Evolutionary conservation across 2,797 vertebrate species (phyloP).

Genomic region (Sternarchorhynchus goeldii): DNA sequence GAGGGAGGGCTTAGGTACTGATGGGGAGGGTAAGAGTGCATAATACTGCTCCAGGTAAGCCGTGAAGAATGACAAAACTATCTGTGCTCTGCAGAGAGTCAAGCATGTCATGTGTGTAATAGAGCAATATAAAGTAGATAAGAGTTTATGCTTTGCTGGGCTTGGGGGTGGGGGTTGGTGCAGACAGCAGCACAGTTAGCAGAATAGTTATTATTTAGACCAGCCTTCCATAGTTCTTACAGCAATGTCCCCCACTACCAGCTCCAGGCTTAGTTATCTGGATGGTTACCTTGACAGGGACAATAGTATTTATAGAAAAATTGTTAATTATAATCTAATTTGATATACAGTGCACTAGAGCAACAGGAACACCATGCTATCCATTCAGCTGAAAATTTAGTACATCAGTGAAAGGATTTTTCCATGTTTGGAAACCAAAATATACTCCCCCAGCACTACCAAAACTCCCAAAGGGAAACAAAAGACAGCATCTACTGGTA

Average conservation of each 20-base stretch:
- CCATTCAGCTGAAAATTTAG: no score
- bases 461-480: no score
- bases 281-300: no score
- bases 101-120: conserved; percentile 71
- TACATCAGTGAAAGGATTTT: no score
- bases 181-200: conserved; percentile 40
- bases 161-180: conserved; percentile 45
- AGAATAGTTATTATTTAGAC: conserved; percentile 11
- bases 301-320: no score
- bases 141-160: conserved; percentile 41
- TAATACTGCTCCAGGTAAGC: conserved; percentile 40
- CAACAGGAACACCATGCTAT: no score
- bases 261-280: no score
- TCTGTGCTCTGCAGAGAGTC: conserved; percentile 70
- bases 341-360: no score
- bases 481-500: no score
- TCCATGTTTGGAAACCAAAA: no score
- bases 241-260: not conserved
- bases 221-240: conserved; percentile 4
- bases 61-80: conserved; percentile 57
- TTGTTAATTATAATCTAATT: no score
- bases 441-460: no score
- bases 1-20: conserved; percentile 43
- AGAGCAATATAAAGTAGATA: conserved; percentile 58
- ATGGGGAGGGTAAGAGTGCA: conserved; percentile 32